Evolutionary conservation across 1,140 invertebrate species (phyloP).

Genomic region (Paraescarpia echinospica): DNA sequence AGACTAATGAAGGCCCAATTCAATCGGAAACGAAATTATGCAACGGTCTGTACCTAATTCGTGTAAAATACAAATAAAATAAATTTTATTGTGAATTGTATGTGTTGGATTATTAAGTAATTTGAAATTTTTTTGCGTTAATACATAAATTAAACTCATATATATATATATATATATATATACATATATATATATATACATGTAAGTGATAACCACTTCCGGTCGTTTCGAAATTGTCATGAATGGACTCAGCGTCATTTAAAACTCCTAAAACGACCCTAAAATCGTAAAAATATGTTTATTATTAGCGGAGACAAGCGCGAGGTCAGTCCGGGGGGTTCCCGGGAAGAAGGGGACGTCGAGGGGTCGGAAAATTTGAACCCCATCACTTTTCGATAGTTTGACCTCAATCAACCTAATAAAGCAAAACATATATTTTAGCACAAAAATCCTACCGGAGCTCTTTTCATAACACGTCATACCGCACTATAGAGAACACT

Average conservation of each 20-base stretch:
- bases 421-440: background rate
- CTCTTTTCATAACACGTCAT: background rate
- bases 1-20: no score
- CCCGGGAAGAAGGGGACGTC: background rate
- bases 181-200: no score
- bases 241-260: background rate
- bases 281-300: background rate
- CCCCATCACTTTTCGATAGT: background rate
- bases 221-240: background rate
- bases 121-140: no score
- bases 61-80: no score
- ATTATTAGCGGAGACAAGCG: conserved; percentile 17
- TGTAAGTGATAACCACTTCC: background rate
- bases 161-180: no score
- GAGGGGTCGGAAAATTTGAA: background rate
- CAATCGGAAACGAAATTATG: no score
- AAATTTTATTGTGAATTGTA: no score
- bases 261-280: background rate
- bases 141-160: no score
- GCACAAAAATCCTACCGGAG: background rate
- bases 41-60: no score
- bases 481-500: background rate
- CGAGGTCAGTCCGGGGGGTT: background rate
- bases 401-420: background rate
- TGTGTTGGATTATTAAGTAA: no score